Base-by-base conservation (phyloP, 2,797 vertebrate species). In the Halcyon smyrnensis region DNA sequence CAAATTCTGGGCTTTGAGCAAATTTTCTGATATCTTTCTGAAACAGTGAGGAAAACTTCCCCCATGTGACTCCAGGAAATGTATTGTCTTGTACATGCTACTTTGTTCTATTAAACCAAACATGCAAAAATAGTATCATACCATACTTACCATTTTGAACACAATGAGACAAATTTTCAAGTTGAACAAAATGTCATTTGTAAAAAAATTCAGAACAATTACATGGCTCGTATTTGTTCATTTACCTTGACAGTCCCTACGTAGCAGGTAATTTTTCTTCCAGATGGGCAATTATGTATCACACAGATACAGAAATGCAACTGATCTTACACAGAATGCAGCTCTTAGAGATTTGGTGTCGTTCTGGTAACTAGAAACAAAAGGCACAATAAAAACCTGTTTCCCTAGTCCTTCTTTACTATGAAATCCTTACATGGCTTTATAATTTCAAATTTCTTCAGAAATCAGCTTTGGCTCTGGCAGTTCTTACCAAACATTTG, bases 291-390 rank as follows among this genome's bases (percentile, higher is more conserved):
- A 64, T 89, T 91, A 84, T 27, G 39, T 60, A 79, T 75, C 75
- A 85, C 34, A 64, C 15, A 91, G 73, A 81, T 37, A 75, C 12
- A 86, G 62, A 83, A 89, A 81, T 63, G 37, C 23, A 76, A n/a
- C 50, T 32, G 43, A 70, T 60, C n/a, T 79, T 82, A 43, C 60
- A 70, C 37, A 67, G 54, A 12, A 18, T 73, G 25, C 9, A 80
- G 34, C 39, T 69, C 4, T 74, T 24, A 64, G 71, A 37, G 34
- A 70, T 90, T n/a, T 85, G 63, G 34, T 85, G 46, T 19, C 27
- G 77, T 94, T 89, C 53, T 87, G 83, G 80, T 70, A 87, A 90
- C 28, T 54, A 57, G 43, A 85, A 87, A 85, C 3, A 92, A 87
- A 85, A 70, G 8, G 5, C 28, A 73, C 15, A 62, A 19, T 46